Conservation (phyloP, 35 echinoderm and acorn worm genomes). For the Ophioderma brevispina region DNA sequence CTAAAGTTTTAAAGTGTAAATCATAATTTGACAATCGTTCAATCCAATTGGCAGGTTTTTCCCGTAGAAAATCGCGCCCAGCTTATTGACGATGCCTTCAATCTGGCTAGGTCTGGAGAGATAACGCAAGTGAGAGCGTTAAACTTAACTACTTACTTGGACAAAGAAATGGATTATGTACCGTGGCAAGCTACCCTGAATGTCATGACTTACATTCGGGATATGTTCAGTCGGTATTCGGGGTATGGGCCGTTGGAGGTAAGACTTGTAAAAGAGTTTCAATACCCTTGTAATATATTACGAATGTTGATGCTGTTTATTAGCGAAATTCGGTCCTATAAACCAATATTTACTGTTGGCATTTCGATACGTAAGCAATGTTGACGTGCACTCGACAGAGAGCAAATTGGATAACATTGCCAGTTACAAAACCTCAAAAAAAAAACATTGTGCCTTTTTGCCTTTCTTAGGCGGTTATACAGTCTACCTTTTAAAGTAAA, state of each 20-base stretch:
- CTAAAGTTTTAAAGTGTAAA: too few relatives aligned
- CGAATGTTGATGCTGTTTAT: background rate
- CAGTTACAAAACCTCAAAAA: too few relatives aligned
- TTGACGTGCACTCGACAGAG: too few relatives aligned
- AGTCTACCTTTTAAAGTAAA: too few relatives aligned
- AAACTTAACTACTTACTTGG: constrained; percentile 72
- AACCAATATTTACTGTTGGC: too few relatives aligned
- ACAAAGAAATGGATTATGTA: constrained; percentile 67
- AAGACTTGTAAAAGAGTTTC: background rate
- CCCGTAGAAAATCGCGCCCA: constrained; percentile 79
- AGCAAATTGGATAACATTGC: too few relatives aligned
- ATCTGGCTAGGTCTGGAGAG: constrained; percentile 66
- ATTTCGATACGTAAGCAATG: too few relatives aligned
- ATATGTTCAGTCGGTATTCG: constrained; percentile 93
- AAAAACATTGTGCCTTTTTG: too few relatives aligned
- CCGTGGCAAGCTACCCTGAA: constrained; percentile 86
- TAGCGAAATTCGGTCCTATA: background rate
- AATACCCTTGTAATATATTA: background rate
- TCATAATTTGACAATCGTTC: too few relatives aligned
- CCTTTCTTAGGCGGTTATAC: too few relatives aligned
- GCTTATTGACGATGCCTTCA: constrained; percentile 93
- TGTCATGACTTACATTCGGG: constrained; percentile 75
- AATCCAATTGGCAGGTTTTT: constrained; percentile 61
- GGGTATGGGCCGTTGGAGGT: constrained; percentile 96
- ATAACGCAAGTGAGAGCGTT: constrained; percentile 71